Base-by-base conservation (phyloP, 2,888 invertebrate genomes). In the Ochropleura plecta region DNA sequence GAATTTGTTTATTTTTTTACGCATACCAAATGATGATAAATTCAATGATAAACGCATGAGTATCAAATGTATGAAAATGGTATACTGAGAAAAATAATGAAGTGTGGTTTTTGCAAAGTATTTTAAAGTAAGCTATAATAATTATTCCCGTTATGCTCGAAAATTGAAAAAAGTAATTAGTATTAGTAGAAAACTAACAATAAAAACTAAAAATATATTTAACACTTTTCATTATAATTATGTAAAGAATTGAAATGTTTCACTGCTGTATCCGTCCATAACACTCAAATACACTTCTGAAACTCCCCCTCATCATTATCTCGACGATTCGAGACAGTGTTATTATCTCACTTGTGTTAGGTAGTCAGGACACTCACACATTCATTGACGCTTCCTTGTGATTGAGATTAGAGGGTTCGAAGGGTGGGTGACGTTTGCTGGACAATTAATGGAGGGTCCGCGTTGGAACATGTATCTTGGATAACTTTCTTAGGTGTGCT, bases 221-320 rank as follows among this genome's bases (percentile, higher is more conserved):
- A 14, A 14, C 6, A 30, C 12, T 12, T 55, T 55, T 6, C 20
- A 14, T 55, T 12, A 55, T 12, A n/a, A n/a, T n/a, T n/a, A 1
- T 12, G 12, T 55, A 20, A 3, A 20, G 3, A 55, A 30, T 30
- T 57, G 8, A 30, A 57, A 57, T 40, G 8, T 44, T n/a, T n/a
- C 18, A 66, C 55, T 44, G 5, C 42, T 70, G 62, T 55, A 18
- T 66, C n/a, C 53, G 30, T 59, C 57, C 67, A 16, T 63, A 59
- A 44, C 62, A 51, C 64, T 67, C 60, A 44, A 60, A 66, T 67
- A 83, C 20, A 83, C 79, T 73, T 51, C 55, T 68, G 42, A 79
- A 67, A 78, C 68, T 68, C 64, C 48, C 79, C 78, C 67, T 79
- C 70, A 70, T 70, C 67, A 81, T 83, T 79, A 83, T 68, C 62